Percentiles rank a stretch among this genome's conserved stretches.
These are phyloP conservation scores for Centropus bengalensis DNA, from an alignment of 2,113 vertebrate species.

Conservation along the genomic window DNA sequence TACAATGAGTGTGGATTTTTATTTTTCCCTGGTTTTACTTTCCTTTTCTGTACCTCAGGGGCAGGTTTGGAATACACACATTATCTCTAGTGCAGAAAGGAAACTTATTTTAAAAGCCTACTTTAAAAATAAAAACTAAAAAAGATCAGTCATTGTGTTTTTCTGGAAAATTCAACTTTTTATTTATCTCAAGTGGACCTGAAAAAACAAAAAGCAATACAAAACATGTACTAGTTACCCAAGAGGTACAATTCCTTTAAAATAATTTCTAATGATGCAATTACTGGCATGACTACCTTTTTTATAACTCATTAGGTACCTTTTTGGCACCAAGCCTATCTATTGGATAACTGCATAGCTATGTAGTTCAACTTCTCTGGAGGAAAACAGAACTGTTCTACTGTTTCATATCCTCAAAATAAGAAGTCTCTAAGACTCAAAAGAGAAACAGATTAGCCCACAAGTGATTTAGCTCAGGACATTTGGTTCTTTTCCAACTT, in stretches of 20 bases:
- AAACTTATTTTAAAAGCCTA: not conserved
- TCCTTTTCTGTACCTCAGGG: not conserved
- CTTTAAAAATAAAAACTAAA: too few relatives aligned
- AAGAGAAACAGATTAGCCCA: not conserved
- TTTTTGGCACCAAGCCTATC: conserved; percentile 44
- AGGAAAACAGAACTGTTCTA: conserved; percentile 19
- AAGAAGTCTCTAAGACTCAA: not conserved
- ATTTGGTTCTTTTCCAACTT: not conserved
- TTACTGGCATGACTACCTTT: conserved; percentile 48
- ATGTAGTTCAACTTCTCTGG: conserved; percentile 11
- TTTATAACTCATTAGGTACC: conserved; percentile 56
- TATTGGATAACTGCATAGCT: conserved; percentile 37
- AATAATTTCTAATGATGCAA: conserved; percentile 36
- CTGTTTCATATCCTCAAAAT: not conserved
- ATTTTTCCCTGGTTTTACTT: not conserved
- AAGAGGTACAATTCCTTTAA: conserved; percentile 27
- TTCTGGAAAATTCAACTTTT: not conserved
- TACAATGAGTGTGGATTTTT: not conserved
- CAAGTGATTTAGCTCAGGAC: not conserved
- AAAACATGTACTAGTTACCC: not conserved
- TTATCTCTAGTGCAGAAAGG: not conserved
- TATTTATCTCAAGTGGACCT: not conserved
- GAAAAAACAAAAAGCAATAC: conserved; percentile 11
- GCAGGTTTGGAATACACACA: not conserved
- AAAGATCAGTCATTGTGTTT: not conserved